Conservation (phyloP, 2,113 vertebrate species). For the Gasterosteus nipponicus region DNA sequence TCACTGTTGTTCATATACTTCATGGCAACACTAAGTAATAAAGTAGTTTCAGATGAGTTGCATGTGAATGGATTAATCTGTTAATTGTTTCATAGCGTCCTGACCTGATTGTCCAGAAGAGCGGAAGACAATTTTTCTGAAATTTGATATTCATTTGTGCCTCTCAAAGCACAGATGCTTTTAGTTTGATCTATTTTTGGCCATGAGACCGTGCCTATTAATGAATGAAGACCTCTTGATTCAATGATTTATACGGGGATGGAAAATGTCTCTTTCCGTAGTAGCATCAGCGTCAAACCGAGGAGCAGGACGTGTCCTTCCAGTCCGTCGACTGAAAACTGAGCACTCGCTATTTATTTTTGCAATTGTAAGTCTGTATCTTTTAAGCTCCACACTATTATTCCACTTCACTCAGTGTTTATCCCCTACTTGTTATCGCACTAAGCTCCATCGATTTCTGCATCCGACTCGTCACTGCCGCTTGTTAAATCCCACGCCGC, state of each 20-base stretch:
- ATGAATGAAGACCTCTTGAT: conserved; percentile 7
- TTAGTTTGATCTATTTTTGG: conserved; percentile 23
- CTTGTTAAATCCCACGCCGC: conserved; percentile 28
- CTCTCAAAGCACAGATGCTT: not conserved
- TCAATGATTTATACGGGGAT: conserved; percentile 32
- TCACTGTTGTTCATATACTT: not conserved
- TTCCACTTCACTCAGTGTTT: conserved; percentile 5
- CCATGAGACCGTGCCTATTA: not conserved
- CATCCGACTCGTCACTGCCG: conserved; percentile 4
- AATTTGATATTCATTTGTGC: not conserved
- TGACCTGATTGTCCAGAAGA: not conserved
- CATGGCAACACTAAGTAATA: not conserved
- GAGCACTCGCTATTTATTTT: not conserved
- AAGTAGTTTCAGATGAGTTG: not conserved
- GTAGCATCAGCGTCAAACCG: not conserved
- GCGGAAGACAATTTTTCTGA: not conserved
- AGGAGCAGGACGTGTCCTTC: not conserved
- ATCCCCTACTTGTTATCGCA: conserved; percentile 1
- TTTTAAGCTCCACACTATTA: not conserved
- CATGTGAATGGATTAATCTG: not conserved
- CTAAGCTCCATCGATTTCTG: conserved; percentile 33
- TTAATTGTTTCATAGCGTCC: not conserved
- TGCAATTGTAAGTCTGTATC: not conserved
- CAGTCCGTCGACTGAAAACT: conserved; percentile 5
- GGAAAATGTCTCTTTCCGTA: conserved; percentile 2